Conservation (phyloP, 2,888 invertebrate genomes). For the Dynastes hyllus region DNA sequence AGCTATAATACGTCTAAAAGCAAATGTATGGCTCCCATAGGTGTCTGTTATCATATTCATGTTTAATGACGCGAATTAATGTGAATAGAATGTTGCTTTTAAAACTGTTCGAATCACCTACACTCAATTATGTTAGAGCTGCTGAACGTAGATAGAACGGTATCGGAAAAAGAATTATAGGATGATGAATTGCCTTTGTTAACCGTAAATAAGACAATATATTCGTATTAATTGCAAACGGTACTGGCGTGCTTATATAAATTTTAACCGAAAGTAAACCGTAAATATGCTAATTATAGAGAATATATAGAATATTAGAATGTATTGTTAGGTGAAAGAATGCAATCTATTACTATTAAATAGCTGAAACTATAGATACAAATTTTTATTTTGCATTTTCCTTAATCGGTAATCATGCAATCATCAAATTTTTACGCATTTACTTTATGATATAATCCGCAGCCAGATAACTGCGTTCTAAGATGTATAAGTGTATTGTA, state of each 20-base stretch:
- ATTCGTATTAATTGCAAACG: background rate
- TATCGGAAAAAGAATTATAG: constrained; percentile 2
- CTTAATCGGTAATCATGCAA: too few relatives aligned
- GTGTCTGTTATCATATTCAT: background rate
- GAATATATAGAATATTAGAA: too few relatives aligned
- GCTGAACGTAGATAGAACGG: constrained; percentile 8
- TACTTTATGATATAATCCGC: too few relatives aligned
- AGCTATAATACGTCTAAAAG: background rate
- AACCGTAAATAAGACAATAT: background rate
- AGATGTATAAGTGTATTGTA: too few relatives aligned
- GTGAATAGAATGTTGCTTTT: constrained; percentile 9
- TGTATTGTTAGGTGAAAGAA: too few relatives aligned
- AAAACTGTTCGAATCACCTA: background rate
- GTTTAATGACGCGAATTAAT: constrained; percentile 3
- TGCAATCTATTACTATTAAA: too few relatives aligned
- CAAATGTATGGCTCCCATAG: background rate
- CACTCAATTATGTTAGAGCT: background rate
- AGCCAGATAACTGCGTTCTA: too few relatives aligned
- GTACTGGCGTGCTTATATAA: background rate
- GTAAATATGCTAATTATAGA: background rate
- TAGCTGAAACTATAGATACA: too few relatives aligned
- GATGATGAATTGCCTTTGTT: background rate
- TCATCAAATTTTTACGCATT: too few relatives aligned
- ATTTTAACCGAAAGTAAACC: background rate
- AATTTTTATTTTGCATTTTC: too few relatives aligned